Evolutionary conservation across 2,888 invertebrate species (phyloP), one percentile per base, ranked within the genome.

Genomic region (Trissolcus japonicus): DNA sequence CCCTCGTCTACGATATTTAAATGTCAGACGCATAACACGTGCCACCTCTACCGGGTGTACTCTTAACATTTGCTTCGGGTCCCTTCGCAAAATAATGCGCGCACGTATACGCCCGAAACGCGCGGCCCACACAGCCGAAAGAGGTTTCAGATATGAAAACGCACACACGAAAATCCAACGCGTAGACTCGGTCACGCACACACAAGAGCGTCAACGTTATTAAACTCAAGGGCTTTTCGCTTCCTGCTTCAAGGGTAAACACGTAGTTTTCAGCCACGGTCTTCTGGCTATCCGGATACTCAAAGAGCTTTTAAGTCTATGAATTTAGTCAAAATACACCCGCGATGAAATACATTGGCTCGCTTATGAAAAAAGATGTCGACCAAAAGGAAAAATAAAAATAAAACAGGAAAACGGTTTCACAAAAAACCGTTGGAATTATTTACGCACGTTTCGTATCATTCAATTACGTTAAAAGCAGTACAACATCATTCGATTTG

Each of bases 11-110:
- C 85, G 87, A 86, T 88, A 88, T 88, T 88, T 88, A 87, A 88
- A 88, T 88, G 88, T 87, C 88, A 87, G 84, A 80, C 84, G 82
- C 86, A 86, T 85, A 86, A 85, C 86, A 84, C 85, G 83, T 84
- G 75, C 84, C 82, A 84, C 82, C 83, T 82, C 80, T 74, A 51
- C 75, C 72, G 79, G 74, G 81, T 80, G 78, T 83, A 80, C 81
- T 66, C 67, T 81, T 82, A 85, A 83, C 86, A 85, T 85, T 85
- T 84, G 76, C 76, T 65, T 59, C 61, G 35, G 76, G 67, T 69
- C 79, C 74, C 71, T n/a, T 76, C 55, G 59, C 75, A 71, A 72
- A 71, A 68, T 67, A 68, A 48, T 50, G 35, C 35, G 35, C 21
- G 51, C 57, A n/a, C 56, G 46, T 61, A 40, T n/a, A 29, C 21